These are phyloP conservation scores for Anser cygnoides DNA, from an alignment of 2,113 vertebrate genomes.

Conservation along the genomic window DNA sequence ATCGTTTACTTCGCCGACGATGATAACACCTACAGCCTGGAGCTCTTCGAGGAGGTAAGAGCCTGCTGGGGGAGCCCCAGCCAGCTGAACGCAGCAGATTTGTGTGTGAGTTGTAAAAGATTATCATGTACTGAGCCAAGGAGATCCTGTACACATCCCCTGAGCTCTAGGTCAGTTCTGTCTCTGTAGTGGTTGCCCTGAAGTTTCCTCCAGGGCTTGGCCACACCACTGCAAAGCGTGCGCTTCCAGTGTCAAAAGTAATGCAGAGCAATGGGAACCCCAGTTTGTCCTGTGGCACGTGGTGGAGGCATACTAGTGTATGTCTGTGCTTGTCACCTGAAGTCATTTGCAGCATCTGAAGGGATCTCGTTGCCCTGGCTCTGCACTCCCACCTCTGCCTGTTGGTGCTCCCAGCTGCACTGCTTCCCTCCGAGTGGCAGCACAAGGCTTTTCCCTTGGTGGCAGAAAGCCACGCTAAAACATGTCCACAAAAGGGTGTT, in stretches of 20 bases:
- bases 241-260: neutral
- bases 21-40: constrained; percentile 98
- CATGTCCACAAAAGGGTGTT: neutral
- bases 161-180: neutral
- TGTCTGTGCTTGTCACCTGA: neutral
- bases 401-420: neutral
- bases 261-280: rapidly evolving
- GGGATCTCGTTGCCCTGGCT: neutral
- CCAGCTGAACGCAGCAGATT: neutral
- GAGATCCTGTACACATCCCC: neutral
- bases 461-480: neutral
- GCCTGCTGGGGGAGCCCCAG: neutral
- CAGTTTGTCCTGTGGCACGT: rapidly evolving
- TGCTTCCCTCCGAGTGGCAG: neutral
- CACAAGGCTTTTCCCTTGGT: neutral
- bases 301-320: neutral
- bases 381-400: neutral
- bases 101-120: neutral
- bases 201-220: neutral
- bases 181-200: neutral
- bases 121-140: neutral
- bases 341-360: neutral
- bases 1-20: constrained; percentile 97
- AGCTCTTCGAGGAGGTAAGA: constrained; percentile 97
- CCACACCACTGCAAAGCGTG: rapidly evolving